A percentile compares a stretch with the other conserved stretches of the same genome.
phyloP scores from a whole-genome alignment of 2,797 vertebrate genomes.

The Furcifer pardalis region DNA sequence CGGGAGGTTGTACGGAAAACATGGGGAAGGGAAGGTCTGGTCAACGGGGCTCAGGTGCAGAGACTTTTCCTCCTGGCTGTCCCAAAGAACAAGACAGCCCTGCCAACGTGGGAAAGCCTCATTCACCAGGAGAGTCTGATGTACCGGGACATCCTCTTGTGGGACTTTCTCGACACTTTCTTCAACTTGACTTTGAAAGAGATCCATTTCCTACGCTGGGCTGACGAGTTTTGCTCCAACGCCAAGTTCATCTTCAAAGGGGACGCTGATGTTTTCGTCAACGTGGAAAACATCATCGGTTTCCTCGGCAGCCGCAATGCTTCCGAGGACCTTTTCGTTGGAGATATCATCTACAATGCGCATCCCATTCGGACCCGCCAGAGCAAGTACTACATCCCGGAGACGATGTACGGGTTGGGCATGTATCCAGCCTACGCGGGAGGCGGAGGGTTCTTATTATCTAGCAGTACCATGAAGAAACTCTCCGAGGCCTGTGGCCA shows the following conservation, averaged over 20 bases:
- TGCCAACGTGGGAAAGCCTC: conserved; percentile 87
- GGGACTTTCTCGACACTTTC: conserved; percentile 97
- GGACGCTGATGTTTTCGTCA: conserved; percentile 93
- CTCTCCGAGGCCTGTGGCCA: conserved; percentile 87
- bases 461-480: conserved; percentile 84
- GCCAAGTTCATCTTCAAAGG: conserved; percentile 95
- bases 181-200: conserved; percentile 98
- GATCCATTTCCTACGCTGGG: conserved; percentile 94
- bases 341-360: conserved; percentile 92
- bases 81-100: conserved; percentile 78
- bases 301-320: conserved; percentile 82
- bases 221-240: conserved; percentile 84
- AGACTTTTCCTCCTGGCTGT: conserved; percentile 91
- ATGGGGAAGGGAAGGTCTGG: conserved; percentile 88
- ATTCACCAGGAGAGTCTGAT: conserved; percentile 87
- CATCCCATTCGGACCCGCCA: conserved; percentile 86
- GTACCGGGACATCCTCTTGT: conserved; percentile 90
- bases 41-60: conserved; percentile 81
- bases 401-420: conserved; percentile 88
- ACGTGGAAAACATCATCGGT: conserved; percentile 91
- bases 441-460: conserved; percentile 93
- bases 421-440: conserved; percentile 92
- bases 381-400: conserved; percentile 95
- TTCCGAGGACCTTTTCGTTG: conserved; percentile 86
- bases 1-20: conserved; percentile 94